Percentiles rank a stretch among this genome's conserved stretches.
Evolutionary conservation across 2,888 invertebrate genomes (phyloP).

Genomic region (Macaria liturata): DNA sequence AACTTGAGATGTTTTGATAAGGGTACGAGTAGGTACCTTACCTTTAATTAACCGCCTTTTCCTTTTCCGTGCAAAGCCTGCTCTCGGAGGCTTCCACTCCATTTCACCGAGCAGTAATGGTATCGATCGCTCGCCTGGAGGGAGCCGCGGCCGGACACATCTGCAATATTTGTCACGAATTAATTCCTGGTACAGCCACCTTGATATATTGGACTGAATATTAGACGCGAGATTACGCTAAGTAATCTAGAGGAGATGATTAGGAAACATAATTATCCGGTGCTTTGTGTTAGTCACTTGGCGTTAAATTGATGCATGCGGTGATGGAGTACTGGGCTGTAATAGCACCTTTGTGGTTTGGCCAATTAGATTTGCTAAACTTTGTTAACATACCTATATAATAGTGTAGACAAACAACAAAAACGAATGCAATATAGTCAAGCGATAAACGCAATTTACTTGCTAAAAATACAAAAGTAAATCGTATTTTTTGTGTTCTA

Average conservation of each 20-base stretch:
- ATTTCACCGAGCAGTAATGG: slow-evolving; percentile 58
- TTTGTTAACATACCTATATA: no score
- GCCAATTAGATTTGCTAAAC: neutral
- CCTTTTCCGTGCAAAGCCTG: slow-evolving; percentile 52
- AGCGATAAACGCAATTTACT: no score
- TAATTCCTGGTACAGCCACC: slow-evolving; percentile 33
- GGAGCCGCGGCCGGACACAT: slow-evolving; percentile 43
- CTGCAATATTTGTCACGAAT: slow-evolving; percentile 49
- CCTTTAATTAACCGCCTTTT: slow-evolving; percentile 52
- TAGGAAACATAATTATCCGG: slow-evolving; percentile 15
- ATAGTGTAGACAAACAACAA: no score
- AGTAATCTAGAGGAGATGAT: slow-evolving; percentile 23
- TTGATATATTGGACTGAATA: slow-evolving; percentile 27
- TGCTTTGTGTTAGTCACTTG: slow-evolving; percentile 8
- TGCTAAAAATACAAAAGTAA: no score
- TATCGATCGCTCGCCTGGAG: slow-evolving; percentile 62
- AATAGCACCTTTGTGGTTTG: slow-evolving; percentile 3
- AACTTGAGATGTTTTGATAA: slow-evolving; percentile 14
- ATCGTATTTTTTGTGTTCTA: no score
- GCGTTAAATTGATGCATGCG: slow-evolving; percentile 14
- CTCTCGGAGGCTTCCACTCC: slow-evolving; percentile 54
- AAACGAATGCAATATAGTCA: no score
- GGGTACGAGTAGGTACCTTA: slow-evolving; percentile 7
- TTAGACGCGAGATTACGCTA: slow-evolving; percentile 26
- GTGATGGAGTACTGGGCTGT: slow-evolving; percentile 10